Evolutionary conservation across 2,888 invertebrate genomes (phyloP).

Genomic region (Nysson spinosus): DNA sequence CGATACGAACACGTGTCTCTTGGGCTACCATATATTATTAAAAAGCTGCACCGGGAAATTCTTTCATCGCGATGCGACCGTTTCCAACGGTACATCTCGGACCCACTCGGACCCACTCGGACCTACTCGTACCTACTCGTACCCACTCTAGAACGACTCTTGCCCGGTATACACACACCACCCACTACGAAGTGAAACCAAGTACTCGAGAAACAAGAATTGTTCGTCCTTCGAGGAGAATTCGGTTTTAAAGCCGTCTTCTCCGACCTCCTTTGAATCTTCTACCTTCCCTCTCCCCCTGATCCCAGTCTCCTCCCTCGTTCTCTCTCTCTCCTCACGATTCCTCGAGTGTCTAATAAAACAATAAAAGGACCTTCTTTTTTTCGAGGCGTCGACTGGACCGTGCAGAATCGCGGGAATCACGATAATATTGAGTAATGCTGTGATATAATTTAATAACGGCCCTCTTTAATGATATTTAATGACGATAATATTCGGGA

Average conservation of each 20-base stretch:
- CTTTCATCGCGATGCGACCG: slow-evolving; percentile 31
- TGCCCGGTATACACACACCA: slow-evolving; percentile 37
- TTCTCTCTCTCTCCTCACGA: background rate
- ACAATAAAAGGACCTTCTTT: slow-evolving; percentile 4
- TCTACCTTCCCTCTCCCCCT: background rate
- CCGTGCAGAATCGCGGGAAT: slow-evolving; percentile 46
- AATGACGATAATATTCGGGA: slow-evolving; percentile 47
- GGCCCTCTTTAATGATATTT: slow-evolving; percentile 44
- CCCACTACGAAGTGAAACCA: slow-evolving; percentile 52
- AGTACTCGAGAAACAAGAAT: slow-evolving; percentile 45
- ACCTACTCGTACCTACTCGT: too few species aligned
- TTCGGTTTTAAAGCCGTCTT: slow-evolving; percentile 39
- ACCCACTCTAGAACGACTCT: slow-evolving; percentile 43
- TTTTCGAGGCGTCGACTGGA: slow-evolving; percentile 19
- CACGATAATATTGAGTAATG: slow-evolving; percentile 47
- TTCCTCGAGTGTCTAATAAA: slow-evolving; percentile 6
- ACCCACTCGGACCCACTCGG: too few species aligned
- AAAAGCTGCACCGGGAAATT: slow-evolving; percentile 37
- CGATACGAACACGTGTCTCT: background rate
- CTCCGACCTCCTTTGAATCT: slow-evolving; percentile 5
- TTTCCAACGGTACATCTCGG: slow-evolving; percentile 55
- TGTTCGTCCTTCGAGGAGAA: slow-evolving; percentile 47
- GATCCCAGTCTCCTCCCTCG: background rate
- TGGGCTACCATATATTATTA: slow-evolving; percentile 34
- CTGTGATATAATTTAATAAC: slow-evolving; percentile 53